A percentile compares a stretch with the other conserved stretches of the same genome.
phyloP scores from a whole-genome alignment of 2,888 invertebrate genomes.

The Meliscaeva auricollis region DNA sequence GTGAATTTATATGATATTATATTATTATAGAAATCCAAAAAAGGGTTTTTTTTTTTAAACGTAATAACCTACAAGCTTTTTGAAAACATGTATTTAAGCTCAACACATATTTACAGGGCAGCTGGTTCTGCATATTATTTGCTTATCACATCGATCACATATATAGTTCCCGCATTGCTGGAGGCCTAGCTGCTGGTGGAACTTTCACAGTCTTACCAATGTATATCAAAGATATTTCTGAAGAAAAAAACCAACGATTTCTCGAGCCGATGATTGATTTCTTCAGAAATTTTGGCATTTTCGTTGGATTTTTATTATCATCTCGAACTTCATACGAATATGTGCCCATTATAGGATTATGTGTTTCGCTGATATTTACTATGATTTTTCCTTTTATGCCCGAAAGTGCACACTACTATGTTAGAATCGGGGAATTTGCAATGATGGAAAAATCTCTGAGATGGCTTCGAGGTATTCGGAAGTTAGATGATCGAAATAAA shows the following conservation, averaged over 20 bases:
- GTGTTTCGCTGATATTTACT: conserved; percentile 79
- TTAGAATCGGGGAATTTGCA: conserved; percentile 78
- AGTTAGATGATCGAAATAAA: conserved; percentile 79
- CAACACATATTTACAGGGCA: conserved; percentile 76
- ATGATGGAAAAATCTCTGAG: conserved; percentile 81
- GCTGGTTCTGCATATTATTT: conserved; percentile 81
- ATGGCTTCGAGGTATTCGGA: conserved; percentile 82
- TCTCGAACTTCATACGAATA: conserved; percentile 78
- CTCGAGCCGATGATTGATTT: conserved; percentile 79
- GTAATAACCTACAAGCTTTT: too few relatives aligned
- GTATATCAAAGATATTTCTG: conserved; percentile 81
- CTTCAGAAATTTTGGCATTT: conserved; percentile 80
- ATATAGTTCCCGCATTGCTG: conserved; percentile 80
- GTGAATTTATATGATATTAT: too few relatives aligned
- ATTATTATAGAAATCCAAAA: too few relatives aligned
- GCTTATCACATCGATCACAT: conserved; percentile 81
- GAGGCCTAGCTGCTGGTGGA: conserved; percentile 80
- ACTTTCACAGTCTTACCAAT: conserved; percentile 80
- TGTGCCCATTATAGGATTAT: conserved; percentile 78
- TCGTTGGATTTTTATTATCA: conserved; percentile 79
- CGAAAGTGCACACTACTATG: conserved; percentile 81
- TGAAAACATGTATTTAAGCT: neutral
- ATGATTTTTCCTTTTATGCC: conserved; percentile 81
- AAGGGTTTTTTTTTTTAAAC: too few relatives aligned
- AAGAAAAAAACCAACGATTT: conserved; percentile 69